Base-by-base conservation (phyloP, 2,797 vertebrate genomes). In the Poeciliopsis presidionis region DNA sequence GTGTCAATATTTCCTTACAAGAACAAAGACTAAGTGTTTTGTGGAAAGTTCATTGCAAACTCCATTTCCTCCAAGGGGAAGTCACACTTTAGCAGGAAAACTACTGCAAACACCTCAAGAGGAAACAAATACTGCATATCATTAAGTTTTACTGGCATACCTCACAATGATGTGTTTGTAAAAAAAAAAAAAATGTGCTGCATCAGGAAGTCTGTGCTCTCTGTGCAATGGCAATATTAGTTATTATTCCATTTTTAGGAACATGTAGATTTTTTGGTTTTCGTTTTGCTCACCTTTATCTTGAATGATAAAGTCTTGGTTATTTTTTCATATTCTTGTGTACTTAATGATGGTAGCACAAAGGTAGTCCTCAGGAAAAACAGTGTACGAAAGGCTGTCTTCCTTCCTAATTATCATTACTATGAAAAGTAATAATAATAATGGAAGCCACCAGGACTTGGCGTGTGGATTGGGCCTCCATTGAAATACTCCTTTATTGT, bases 51-150 rank as follows among this genome's bases (percentile, higher is more conserved):
- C 91, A 90, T 92, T 92, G 88, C 88, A 88, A 94, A 93, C 94
- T 93, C 92, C 88, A 92, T 91, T 95, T 95, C 93, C 93, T 94
- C 91, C 81, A 61, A 78, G 88, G 92, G 93, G 93, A 95, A 94
- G 92, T 94, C 91, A 90, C 90, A 91, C 94, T 94, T 90, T 89
- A 87, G 84, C 78, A 16, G 89, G 81, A 85, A 87, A 89, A 88
- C 88, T 86, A 89, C 81, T 89, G 86, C 41, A 79, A 90, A 90
- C 87, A 90, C 87, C 88, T 89, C 85, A 84, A 87, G 86, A 90
- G 90, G 93, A 94, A 94, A 90, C 89, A 90, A 93, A 92, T 86
- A 90, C 77, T 89, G 88, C 92, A 91, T 79, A 86, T 89, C 82
- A 78, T 88, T 86, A 65, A 73, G 84, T 75, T 84, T 75, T 73